Conservation (phyloP, 2,888 invertebrate genomes). For the Sthenelais limicola region DNA sequence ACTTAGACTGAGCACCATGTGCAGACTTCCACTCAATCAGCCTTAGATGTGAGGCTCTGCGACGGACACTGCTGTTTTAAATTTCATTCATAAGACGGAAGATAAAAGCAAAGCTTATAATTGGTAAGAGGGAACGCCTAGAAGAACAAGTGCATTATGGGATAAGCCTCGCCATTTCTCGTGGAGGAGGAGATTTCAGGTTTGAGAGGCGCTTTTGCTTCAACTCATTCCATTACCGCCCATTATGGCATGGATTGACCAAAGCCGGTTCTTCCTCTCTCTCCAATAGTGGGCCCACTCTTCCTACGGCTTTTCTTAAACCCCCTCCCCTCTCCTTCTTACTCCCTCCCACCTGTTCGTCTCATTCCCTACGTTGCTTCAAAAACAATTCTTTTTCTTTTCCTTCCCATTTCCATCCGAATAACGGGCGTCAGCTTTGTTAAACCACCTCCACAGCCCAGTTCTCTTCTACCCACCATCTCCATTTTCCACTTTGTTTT, state of each 20-base stretch:
- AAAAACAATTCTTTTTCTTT: too few species aligned
- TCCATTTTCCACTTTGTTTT: too few species aligned
- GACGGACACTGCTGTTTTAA: constrained; percentile 3
- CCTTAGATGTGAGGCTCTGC: neutral
- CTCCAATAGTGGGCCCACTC: neutral
- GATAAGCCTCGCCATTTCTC: constrained; percentile 28
- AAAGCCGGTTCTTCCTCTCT: too few species aligned
- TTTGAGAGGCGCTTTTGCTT: neutral
- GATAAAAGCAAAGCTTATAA: constrained; percentile 5
- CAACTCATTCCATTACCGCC: constrained; percentile 21
- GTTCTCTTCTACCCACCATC: too few species aligned
- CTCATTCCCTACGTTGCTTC: too few species aligned
- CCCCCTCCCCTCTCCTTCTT: too few species aligned
- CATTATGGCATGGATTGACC: constrained; percentile 12
- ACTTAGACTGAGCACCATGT: neutral
- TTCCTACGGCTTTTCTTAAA: too few species aligned
- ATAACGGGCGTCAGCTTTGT: too few species aligned
- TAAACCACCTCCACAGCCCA: too few species aligned
- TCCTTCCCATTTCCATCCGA: too few species aligned
- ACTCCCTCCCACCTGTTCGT: too few species aligned
- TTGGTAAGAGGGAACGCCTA: neutral
- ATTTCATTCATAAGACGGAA: constrained; percentile 16
- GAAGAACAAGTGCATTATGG: constrained; percentile 11
- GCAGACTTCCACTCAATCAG: neutral
- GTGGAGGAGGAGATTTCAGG: constrained; percentile 7